Base-by-base conservation (phyloP, 2,797 vertebrate species). In the Phoxinus dragarum region DNA sequence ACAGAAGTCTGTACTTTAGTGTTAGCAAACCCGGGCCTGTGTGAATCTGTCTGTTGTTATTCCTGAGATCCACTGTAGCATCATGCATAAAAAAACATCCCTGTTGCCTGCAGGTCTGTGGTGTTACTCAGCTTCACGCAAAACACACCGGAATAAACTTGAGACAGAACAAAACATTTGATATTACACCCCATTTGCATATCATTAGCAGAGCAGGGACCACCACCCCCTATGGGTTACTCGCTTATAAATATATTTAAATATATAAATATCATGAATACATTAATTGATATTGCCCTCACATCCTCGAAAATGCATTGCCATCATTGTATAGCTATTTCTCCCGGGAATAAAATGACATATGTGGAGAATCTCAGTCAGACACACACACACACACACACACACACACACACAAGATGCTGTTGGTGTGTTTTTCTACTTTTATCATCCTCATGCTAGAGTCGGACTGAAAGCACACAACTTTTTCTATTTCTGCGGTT, bases 261-360 rank as follows among this genome's bases (percentile, higher is more conserved):
- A 95, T 95, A 94, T 93, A 95, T 96, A 94, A 94, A 95, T 95
- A 94, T 95, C 92, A 95, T 95, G 94, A 95, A 95, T 95, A 94
- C 91, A 94, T 95, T 93, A 94, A 95, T 95, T 93, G 91, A 87
- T 88, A 92, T 88, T 89, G 90, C 72, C 89, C 90, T 91, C 88
- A 87, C 89, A 90, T 91, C 80, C 87, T 88, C 87, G 82, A 89
- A 92, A 92, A 93, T 92, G 87, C 90, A 89, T 79, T 84, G 69
- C 72, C 59, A 21, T 38, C 85, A 82, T 86, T 88, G 85, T 82
- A 84, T 80, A 81, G 71, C 86, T 86, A 86, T 87, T 84, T 91
- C 91, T 93, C 92, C 21, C 1, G 86, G 89, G 92, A 44, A 87
- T 84, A 69, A 86, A 86, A 90, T 87, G 69, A 91, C 86, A 91